Conservation (phyloP, 2,113 vertebrate genomes). For the Anseranas semipalmata region DNA sequence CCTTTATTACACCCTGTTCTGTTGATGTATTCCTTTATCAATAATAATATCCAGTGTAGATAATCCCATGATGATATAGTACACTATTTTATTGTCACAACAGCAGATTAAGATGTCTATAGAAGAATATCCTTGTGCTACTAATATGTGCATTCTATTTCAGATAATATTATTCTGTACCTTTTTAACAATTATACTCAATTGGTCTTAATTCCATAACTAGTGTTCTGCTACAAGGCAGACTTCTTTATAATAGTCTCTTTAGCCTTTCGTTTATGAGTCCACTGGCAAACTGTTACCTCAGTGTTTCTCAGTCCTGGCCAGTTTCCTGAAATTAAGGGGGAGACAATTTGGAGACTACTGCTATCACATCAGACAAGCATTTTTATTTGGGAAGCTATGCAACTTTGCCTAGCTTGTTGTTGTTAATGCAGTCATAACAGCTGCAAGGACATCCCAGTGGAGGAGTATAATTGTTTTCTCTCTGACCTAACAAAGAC, state of each 20-base stretch:
- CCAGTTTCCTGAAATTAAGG: neutral
- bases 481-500: slow-evolving; percentile 8
- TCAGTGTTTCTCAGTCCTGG: neutral
- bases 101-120: neutral
- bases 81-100: neutral
- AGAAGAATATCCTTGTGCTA: neutral
- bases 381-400: neutral
- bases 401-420: neutral
- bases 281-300: neutral
- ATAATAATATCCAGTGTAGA: neutral
- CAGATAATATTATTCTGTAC: neutral
- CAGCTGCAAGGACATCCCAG: neutral
- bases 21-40: neutral
- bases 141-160: neutral
- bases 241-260: neutral
- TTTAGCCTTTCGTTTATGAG: neutral
- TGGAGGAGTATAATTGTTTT: neutral
- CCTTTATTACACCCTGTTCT: neutral
- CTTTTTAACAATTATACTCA: neutral
- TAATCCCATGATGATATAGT: neutral
- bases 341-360: neutral
- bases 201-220: neutral
- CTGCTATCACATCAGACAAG: neutral
- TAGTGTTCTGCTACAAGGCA: neutral
- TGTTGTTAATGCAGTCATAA: neutral